Evolutionary conservation across 1,140 invertebrate species (phyloP).

Genomic region (Thaumatotibia leucotreta): DNA sequence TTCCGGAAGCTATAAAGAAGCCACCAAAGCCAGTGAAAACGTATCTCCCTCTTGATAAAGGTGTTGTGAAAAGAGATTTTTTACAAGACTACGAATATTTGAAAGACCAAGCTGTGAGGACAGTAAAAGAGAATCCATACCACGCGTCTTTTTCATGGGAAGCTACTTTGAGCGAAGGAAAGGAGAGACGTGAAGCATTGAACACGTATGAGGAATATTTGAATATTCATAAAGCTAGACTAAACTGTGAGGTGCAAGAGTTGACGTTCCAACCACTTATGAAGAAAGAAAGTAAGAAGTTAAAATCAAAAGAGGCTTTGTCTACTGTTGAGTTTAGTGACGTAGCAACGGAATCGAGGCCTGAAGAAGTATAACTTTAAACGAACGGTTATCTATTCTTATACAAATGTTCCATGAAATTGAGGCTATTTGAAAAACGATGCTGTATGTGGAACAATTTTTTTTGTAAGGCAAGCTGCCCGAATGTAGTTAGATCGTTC

Average conservation of each 20-base stretch:
- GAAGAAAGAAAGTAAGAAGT: neutral
- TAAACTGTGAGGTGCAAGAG: constrained; percentile 34
- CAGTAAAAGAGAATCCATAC: constrained; percentile 55
- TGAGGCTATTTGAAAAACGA: no score
- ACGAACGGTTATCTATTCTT: no score
- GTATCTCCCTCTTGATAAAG: constrained; percentile 45
- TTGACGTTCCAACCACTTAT: neutral
- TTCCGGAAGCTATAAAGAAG: constrained; percentile 68
- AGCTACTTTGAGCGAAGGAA: constrained; percentile 55
- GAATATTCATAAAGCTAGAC: constrained; percentile 50
- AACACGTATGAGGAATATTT: constrained; percentile 53
- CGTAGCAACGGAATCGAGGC: neutral
- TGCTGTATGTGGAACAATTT: no score
- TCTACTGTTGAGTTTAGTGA: neutral
- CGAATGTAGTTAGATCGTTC: no score
- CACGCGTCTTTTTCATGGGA: constrained; percentile 63
- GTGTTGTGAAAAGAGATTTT: constrained; percentile 43
- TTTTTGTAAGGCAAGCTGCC: no score
- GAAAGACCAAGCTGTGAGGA: constrained; percentile 36
- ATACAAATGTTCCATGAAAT: no score
- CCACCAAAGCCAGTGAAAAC: constrained; percentile 48
- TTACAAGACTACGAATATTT: constrained; percentile 53
- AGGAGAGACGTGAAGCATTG: constrained; percentile 55
- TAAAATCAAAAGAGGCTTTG: neutral
- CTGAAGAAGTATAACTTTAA: no score